Base-by-base conservation (phyloP, 1,140 invertebrate genomes). In the Drosophila chauvacae region DNA sequence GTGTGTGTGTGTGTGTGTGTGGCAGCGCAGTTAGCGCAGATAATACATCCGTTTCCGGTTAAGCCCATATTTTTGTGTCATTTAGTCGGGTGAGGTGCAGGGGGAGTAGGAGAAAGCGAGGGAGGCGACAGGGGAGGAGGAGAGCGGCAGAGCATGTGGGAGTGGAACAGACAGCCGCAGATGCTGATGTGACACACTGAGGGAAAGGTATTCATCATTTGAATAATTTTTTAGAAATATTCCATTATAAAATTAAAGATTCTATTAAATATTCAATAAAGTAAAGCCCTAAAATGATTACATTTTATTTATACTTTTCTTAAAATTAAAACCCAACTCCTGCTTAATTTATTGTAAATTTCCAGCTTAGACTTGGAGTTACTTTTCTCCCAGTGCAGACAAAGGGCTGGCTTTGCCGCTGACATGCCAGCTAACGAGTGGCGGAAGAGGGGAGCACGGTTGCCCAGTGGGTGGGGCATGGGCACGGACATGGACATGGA, bases 1-100 rank as follows among this genome's bases (percentile, higher is more conserved):
- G 30, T 20, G n/a, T 37, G 4, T 11, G 13, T 35, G 30, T 20
- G n/a, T 37, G 18, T 37, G 33, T 53, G 69, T 72, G 70, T 77
- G 74, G 65, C 88, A 79, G 88, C 88, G 84, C 81, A 92, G 91
- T 92, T 92, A 92, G 91, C 91, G 91, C 91, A 92, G 91, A 92
- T 92, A 92, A 92, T 92, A 92, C 91, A 91, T 92, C 91, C 91
- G 91, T 84, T 92, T 92, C 91, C 91, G 91, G 91, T 92, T 92
- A 92, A 90, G 91, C 91, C 91, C 91, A 92, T 91, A 88, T 92
- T 90, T 91, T 91, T 90, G 90, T 91, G 83, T 85, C 88, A 91
- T 91, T 91, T 85, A 85, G 69, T 59, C 20, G 63, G 69, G 50
- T 4, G 28, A 51, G 50, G 28, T 28, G 50, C 39, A 51, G 48